phyloP scores from a whole-genome alignment of 2,888 invertebrate genomes.

The Panopea generosa region DNA sequence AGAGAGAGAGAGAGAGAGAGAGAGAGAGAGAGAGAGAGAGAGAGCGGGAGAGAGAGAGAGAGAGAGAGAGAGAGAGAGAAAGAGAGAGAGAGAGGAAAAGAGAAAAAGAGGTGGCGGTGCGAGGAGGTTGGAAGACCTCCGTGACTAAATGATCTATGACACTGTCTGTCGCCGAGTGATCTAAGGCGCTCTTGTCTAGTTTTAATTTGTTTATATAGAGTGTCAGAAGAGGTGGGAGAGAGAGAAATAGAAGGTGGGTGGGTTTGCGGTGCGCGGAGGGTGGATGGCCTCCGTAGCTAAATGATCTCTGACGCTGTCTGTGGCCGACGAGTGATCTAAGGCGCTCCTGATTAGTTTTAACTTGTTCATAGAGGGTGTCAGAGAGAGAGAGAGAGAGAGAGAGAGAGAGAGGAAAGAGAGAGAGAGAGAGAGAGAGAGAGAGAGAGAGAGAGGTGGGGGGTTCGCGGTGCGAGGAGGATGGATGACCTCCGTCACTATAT shows the following conservation, averaged over 20 bases:
- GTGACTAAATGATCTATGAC: background rate
- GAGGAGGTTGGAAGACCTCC: background rate
- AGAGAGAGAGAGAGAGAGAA: background rate
- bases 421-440: slow-evolving; percentile 3
- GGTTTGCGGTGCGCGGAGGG: no score
- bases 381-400: slow-evolving; percentile 3
- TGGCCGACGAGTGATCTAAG: background rate
- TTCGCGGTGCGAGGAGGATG: background rate
- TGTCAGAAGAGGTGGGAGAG: no score
- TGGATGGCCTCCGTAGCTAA: no score
- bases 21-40: no score
- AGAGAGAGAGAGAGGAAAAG: background rate
- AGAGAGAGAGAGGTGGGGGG: slow-evolving; percentile 1
- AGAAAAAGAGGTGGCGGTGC: background rate
- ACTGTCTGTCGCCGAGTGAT: no score
- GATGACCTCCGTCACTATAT: background rate
- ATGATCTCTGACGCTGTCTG: background rate
- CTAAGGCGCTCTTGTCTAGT: no score
- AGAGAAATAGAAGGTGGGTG: background rate
- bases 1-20: no score
- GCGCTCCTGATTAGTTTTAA: no score
- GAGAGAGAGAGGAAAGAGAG: background rate
- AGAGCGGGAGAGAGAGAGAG: no score
- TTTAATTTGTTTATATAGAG: background rate
- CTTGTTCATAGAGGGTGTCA: no score